A percentile compares a stretch with the other conserved stretches of the same genome.
Evolutionary conservation across 1,140 invertebrate species (phyloP).

Genomic region (Euwallacea fornicatus): DNA sequence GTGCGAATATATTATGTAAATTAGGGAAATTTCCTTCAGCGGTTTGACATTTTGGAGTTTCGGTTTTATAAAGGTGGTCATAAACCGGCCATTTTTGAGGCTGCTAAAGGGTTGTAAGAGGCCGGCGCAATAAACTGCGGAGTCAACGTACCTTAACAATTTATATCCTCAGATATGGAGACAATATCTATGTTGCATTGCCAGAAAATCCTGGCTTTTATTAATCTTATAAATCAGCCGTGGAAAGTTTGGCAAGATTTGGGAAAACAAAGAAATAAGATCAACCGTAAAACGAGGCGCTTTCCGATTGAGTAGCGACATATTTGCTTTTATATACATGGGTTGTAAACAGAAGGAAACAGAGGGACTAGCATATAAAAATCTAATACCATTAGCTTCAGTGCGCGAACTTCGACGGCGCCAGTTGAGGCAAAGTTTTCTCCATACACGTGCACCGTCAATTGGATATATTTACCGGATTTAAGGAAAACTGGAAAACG

Average conservation of each 20-base stretch:
- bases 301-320: conserved; percentile 35
- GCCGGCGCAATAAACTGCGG: background rate
- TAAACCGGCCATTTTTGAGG: too few species aligned
- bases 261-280: conserved; percentile 28
- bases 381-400: conserved; percentile 32
- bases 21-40: background rate
- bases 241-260: conserved; percentile 20
- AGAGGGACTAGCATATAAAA: conserved; percentile 33
- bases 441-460: background rate
- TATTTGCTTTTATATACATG: conserved; percentile 36
- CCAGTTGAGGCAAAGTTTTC: conserved; percentile 11
- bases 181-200: conserved; percentile 1
- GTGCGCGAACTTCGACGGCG: conserved; percentile 25
- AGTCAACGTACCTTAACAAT: background rate
- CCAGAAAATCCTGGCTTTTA: conserved; percentile 20
- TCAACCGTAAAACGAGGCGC: conserved; percentile 26
- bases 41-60: too few species aligned
- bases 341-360: conserved; percentile 33
- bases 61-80: too few species aligned
- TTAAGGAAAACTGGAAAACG: too few species aligned
- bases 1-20: background rate
- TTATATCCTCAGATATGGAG: background rate
- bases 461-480: too few species aligned
- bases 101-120: too few species aligned
- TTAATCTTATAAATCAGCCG: conserved; percentile 28